Conservation (phyloP, 64 coral and sea anemone species). For the Montipora cactus region DNA sequence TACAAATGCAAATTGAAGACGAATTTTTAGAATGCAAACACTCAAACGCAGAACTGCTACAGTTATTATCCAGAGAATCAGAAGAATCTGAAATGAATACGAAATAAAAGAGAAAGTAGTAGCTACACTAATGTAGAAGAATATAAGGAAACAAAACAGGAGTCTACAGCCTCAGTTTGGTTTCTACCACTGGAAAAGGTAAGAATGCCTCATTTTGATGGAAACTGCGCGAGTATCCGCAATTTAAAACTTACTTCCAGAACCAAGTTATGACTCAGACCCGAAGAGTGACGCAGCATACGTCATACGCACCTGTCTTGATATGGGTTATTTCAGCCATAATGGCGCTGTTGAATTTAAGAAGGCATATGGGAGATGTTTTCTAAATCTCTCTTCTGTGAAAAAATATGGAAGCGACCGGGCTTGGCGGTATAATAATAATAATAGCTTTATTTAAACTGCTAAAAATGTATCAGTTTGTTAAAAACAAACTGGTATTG, state of each 20-base stretch:
- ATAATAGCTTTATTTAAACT: too few species aligned
- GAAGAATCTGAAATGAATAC: conserved; percentile 61
- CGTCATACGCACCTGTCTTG: conserved; percentile 47
- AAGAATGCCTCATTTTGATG: conserved; percentile 51
- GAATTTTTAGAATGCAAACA: conserved; percentile 53
- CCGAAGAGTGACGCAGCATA: conserved; percentile 30
- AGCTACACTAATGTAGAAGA: conserved; percentile 51
- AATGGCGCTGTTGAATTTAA: too few species aligned
- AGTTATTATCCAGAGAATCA: conserved; percentile 5
- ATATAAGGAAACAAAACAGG: conserved; percentile 28
- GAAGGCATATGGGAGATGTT: too few species aligned
- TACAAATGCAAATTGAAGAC: conserved; percentile 39
- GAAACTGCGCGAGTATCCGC: conserved; percentile 54
- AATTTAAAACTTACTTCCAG: conserved; percentile 69
- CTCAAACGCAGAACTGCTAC: conserved; percentile 27
- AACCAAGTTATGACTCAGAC: conserved; percentile 63
- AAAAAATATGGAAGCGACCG: too few species aligned
- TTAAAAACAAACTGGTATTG: too few species aligned
- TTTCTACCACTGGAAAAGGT: conserved; percentile 58
- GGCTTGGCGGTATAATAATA: too few species aligned
- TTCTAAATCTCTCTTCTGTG: too few species aligned
- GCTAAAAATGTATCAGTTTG: too few species aligned
- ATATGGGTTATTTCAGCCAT: background rate
- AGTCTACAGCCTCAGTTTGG: conserved; percentile 9
- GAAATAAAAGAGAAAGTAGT: conserved; percentile 45